Base-by-base conservation (phyloP, 2,888 invertebrate genomes). In the Masnerella sp. region DNA sequence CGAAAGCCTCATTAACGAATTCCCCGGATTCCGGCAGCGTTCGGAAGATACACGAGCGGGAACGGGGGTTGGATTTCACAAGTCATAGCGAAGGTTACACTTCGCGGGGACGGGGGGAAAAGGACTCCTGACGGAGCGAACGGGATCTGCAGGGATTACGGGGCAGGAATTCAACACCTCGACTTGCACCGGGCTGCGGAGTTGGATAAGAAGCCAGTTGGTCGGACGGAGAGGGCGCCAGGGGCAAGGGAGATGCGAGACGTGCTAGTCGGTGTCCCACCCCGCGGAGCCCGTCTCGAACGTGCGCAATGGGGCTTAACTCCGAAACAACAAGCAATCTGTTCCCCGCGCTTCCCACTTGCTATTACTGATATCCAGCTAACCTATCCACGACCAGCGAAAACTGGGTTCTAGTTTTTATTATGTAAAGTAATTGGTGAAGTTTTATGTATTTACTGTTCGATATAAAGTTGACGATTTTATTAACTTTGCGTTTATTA, bases 251-350 rank as follows among this genome's bases (percentile, higher is more conserved):
- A 68, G 68, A 56, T 49, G 38, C 45, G 43, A 34, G 34, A 45
- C 64, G 64, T 47, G 40, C 75, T 49, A 64, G 75, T 72, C 49
- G 67, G 77, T 77, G 72, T 76, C 77, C 74, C 74, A 65, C 75
- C 62, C 72, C 43, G 70, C 52, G 73, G 61, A 76, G 79, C 77
- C 77, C 73, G 79, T 75, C 79, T 75, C 69, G 78, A 78, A 79
- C 80, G 77, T 76, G 79, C 79, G 77, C 78, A 77, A 79, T 80
- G 80, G 80, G 76, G 80, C 79, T 82, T 79, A 81, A 81, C 80
- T 80, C 77, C 76, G 77, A 77, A 80, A 82, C 82, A 82, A 82
- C 81, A 79, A 81, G 79, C 82, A 82, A 82, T 83, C 82, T 81
- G 82, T 81, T 82, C 80, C 73, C 76, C 70, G 70, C 51, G 73